Evolutionary conservation across 2,113 vertebrate species (phyloP), one percentile per base, ranked within the genome.

Genomic region (Urocitellus parryii): DNA sequence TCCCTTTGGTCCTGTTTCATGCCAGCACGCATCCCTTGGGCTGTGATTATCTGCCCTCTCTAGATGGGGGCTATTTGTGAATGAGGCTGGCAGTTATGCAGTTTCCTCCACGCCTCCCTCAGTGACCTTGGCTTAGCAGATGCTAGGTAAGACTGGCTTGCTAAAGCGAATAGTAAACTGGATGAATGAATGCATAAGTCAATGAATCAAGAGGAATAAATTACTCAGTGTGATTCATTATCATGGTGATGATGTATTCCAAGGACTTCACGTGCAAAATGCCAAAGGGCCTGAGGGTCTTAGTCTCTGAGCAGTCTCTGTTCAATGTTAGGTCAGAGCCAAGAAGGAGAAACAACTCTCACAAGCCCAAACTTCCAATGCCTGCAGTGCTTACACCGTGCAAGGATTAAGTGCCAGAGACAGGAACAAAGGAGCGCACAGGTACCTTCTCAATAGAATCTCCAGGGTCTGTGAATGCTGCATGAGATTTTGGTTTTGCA

Each of bases 1-100:
- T 67, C 34, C 22, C 34, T 10, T 1, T 63, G 24, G 12, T 72
- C 77, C 34, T n/a, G 1, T 20, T 72, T 39, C 61, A 8, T 34
- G 11, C 12, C 34, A 56, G 39, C 68, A 22, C 13, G 5, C 17
- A 68, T 20, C 68, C 39, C 68, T 37, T 0, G 0, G 0, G 11
- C 29, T 32, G 18, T 37, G 67, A 5, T 8, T 4, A 29, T 12
- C 27, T 37, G 25, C 61, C 20, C 10, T 39, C 12, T 18, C 45
- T 6, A 29, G 14, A 48, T 4, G 11, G 45, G 37, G 5, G 2
- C 9, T 48, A 37, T 83, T 39, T 13, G 17, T 48, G 32, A 27
- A 8, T 27, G 25, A 61, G 12, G 37, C 32, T 24, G 14, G 53
- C 25, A 17, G 34, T 18, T 25, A 1, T 51, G 51, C 70, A 45